Evolutionary conservation across 2,888 invertebrate species (phyloP), one percentile per base, ranked within the genome.

Genomic region (Alitta virens): DNA sequence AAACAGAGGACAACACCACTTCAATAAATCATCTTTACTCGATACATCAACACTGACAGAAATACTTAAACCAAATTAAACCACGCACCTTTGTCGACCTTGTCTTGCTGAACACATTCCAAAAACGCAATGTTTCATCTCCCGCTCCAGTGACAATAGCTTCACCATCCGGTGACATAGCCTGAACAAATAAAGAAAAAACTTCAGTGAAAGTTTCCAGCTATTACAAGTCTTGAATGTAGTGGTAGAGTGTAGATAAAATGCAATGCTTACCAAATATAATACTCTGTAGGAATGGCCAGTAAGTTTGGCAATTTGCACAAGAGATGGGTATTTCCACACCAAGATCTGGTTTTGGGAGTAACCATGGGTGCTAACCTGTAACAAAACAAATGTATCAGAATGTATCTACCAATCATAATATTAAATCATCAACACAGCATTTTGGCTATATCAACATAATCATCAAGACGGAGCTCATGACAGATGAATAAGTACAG

Each of bases 51-150:
- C n/a, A n/a, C n/a, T n/a, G n/a, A n/a, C n/a, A n/a, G n/a, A n/a
- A n/a, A n/a, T n/a, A n/a, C n/a, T n/a, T n/a, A n/a, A n/a, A n/a
- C n/a, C n/a, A n/a, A n/a, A n/a, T n/a, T 49, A n/a, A 25, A 3
- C 3, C 16, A n/a, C 68, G 62, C 69, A 81, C 82, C 76, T 81
- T 82, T 23, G 76, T 78, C 21, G 94, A 94, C 42, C 94, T 88
- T 18, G 94, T 94, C 85, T 98, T 98, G 77, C 94, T 95, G 84
- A 99, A 99, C 0, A 99, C 96, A 85, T 95, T 94, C 98, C 98
- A 99, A 51, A 98, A 84, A 59, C 97, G 85, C 38, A 99, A 85
- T 0, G 98, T 97, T 83, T 99, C 98, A 80, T 99, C 98, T 0
- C 95, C 97, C 52, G 94, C 94, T 1, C 95, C 95, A 56, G 94